A percentile compares a stretch with the other conserved stretches of the same genome.
phyloP scores from a whole-genome alignment of 2,888 invertebrate genomes.

The Sceliomorpha sp. region DNA sequence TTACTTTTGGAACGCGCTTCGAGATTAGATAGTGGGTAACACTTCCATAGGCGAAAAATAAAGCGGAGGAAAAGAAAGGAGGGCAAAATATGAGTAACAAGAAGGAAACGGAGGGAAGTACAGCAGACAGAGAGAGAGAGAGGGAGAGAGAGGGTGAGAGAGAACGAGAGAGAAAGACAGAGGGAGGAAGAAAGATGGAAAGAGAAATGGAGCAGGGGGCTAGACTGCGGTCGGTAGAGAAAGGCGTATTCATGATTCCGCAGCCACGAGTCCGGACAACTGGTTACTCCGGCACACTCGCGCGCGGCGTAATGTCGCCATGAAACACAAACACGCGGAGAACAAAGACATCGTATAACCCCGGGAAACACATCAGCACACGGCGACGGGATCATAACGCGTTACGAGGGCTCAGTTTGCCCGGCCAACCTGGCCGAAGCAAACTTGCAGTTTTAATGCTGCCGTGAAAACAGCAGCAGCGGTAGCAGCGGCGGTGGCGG shows the following conservation, averaged over 20 bases:
- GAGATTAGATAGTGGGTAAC: slow-evolving; percentile 36
- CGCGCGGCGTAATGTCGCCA: slow-evolving; percentile 36
- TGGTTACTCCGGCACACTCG: slow-evolving; percentile 44
- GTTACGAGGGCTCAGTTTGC: slow-evolving; percentile 63
- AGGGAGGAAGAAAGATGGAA: too few species aligned
- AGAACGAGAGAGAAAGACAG: too few species aligned
- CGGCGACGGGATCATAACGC: slow-evolving; percentile 67
- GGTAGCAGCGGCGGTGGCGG: slow-evolving; percentile 70
- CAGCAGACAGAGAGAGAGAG: slow-evolving; percentile 14
- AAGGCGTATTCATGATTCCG: slow-evolving; percentile 59
- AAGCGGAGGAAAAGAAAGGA: slow-evolving; percentile 23
- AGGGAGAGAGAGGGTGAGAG: background rate
- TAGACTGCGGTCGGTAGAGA: slow-evolving; percentile 30
- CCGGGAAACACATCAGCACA: slow-evolving; percentile 69
- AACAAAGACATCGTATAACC: slow-evolving; percentile 69
- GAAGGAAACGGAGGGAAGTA: slow-evolving; percentile 14
- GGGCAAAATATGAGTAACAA: slow-evolving; percentile 27
- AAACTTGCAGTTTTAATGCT: slow-evolving; percentile 72
- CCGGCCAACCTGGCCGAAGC: slow-evolving; percentile 58
- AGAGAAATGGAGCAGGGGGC: slow-evolving; percentile 21
- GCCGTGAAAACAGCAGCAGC: slow-evolving; percentile 68
- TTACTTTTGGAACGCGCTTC: too few species aligned
- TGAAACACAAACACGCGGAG: slow-evolving; percentile 59
- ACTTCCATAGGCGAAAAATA: slow-evolving; percentile 30
- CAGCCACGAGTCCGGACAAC: slow-evolving; percentile 56